Base-by-base conservation (phyloP, 2,888 invertebrate species). In the Tenthredo notha region DNA sequence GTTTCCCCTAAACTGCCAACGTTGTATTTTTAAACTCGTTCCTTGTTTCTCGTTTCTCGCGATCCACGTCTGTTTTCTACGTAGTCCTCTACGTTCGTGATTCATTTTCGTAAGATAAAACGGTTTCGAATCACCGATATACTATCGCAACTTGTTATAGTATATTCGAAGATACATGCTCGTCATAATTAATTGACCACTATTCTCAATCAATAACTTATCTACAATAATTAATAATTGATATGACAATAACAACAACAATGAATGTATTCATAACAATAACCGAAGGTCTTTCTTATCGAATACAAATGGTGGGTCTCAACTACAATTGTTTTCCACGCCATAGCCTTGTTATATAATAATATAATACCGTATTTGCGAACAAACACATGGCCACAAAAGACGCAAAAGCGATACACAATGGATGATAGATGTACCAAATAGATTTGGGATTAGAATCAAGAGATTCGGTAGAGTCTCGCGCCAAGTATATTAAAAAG, bases 261-360 rank as follows among this genome's bases (percentile, higher is more conserved):
- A 43, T 74, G n/a, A 21, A 25, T 21, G 43, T 43, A 74, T 40
- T 12, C 6, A 74, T 74, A 74, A 74, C 72, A 74, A 74, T 74
- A 74, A 21, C n/a, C 72, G 72, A 74, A n/a, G 25, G 43, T 43
- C 43, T 70, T 18, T 37, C 25, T 37, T 33, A 37, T 29, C 15
- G 9, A 70, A 70, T 4, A 18, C 33, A 70, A 70, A 37, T n/a
- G 18, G 18, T 15, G 70, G n/a, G 21, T 61, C 58, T n/a, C 58
- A 58, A 2, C 7, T 18, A 50, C 50, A 50, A 50, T 18, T 50
- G 50, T 50, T 50, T 50, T 18, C 50, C 50, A 50, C 15, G 50
- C 18, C 4, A 50, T 18, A 4, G 18, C 18, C 50, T 50, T 50
- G 5, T 18, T 50, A 50, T 50, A 50, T 18, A 50, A 47, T 47